Conservation (phyloP, 2,888 invertebrate genomes). For the Pandemis heparana region DNA sequence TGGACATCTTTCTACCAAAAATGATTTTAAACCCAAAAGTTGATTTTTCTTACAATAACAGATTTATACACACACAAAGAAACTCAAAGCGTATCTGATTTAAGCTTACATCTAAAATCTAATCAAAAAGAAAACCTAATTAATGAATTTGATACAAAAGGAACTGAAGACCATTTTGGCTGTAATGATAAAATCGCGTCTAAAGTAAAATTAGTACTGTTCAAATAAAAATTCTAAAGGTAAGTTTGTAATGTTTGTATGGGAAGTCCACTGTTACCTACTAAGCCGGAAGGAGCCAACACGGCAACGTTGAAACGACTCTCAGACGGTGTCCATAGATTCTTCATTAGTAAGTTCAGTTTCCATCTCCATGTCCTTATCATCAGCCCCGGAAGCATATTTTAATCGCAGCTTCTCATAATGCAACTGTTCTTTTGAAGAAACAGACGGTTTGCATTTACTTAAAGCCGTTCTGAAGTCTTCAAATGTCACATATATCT, state of each 20-base stretch:
- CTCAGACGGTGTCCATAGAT: constrained; percentile 82
- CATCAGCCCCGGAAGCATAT: constrained; percentile 85
- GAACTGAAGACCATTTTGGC: constrained; percentile 36
- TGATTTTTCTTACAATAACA: not conserved
- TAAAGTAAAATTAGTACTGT: constrained; percentile 22
- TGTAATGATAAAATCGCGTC: constrained; percentile 16
- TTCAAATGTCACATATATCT: constrained; percentile 87
- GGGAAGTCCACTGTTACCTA: constrained; percentile 49
- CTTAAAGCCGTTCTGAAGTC: constrained; percentile 92
- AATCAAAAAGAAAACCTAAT: not conserved
- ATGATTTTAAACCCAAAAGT: not conserved
- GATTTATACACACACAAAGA: constrained; percentile 9
- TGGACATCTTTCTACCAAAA: not conserved
- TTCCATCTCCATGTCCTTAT: constrained; percentile 86
- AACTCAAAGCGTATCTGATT: not conserved
- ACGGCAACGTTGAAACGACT: constrained; percentile 57
- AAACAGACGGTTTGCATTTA: constrained; percentile 95
- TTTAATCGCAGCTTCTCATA: constrained; percentile 91
- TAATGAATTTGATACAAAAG: constrained; percentile 8
- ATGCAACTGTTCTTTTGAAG: constrained; percentile 90
- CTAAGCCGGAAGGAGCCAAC: constrained; percentile 58
- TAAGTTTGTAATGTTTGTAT: not conserved
- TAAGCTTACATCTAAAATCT: constrained; percentile 11
- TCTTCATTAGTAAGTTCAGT: constrained; percentile 78
- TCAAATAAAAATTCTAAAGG: constrained; percentile 13